Base-by-base conservation (phyloP, 2,797 vertebrate species). In the Karalla daura region DNA sequence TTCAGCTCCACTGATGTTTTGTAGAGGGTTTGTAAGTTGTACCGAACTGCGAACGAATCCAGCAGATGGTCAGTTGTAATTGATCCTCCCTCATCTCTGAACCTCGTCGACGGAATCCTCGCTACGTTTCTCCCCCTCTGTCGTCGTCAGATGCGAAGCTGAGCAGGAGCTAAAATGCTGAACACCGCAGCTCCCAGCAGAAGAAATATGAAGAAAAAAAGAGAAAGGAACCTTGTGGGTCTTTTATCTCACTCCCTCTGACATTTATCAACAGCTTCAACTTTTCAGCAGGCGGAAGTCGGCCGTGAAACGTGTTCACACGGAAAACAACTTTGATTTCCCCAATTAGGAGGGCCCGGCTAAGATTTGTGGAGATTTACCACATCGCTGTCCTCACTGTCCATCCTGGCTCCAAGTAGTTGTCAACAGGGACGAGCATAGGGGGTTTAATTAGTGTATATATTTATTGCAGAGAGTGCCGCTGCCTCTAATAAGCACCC, bases 391-490 rank as follows among this genome's bases (percentile, higher is more conserved):
- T 37, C 20, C n/a, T n/a, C 51, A 53, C 45, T 60, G 21, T 71
- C 45, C n/a, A 43, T 61, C 18, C 37, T 20, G 32, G 51, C 60
- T 35, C 12, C 15, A 2, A 55, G 53, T 18, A 23, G 61, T 23
- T 70, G 50, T 64, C 66, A 55, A 56, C 54, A 30, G 66, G 39
- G 60, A 59, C 24, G 46, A 62, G 40, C 63, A 20, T 11, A 5
- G 28, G n/a, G n/a, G 33, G 45, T 83, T 68, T 70, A 72, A 73
- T 77, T 77, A 51, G 54, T 66, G 11, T 25, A 40, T 50, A 30
- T 52, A 40, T 43, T 25, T 56, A 27, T 52, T 13, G 33, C 35
- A 39, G 4, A 63, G 30, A 46, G 46, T 28, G 14, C 23, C 45
- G 47, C 39, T 33, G 47, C 14, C 54, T 69, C 11, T 68, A 77